Conservation (phyloP, 2,113 vertebrate species). For the Eurystomus gularis region DNA sequence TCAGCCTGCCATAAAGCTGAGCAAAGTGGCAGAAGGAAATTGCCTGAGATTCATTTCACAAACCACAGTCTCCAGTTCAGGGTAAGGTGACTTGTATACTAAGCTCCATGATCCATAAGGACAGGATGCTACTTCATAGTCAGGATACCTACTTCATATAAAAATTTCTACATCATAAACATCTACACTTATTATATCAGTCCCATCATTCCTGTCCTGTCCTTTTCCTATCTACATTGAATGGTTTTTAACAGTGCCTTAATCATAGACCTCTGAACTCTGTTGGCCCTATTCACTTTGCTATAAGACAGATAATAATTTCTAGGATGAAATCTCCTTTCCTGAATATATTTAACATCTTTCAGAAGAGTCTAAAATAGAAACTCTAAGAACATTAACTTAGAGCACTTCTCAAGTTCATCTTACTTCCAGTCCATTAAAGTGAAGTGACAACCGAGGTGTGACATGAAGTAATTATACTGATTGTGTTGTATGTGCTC, state of each 20-base stretch:
- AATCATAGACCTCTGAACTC: neutral
- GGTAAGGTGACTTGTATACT: neutral
- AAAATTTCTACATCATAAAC: neutral
- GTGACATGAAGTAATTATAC: constrained; percentile 49
- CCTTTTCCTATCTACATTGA: neutral
- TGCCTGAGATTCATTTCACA: neutral
- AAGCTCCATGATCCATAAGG: neutral
- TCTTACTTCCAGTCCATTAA: constrained; percentile 41
- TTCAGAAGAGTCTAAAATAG: constrained; percentile 35
- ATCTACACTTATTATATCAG: neutral
- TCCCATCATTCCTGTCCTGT: neutral
- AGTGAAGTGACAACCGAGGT: constrained; percentile 52
- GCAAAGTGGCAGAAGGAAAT: neutral
- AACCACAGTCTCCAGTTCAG: neutral
- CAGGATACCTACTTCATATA: neutral
- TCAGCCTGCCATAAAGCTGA: neutral
- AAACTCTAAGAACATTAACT: constrained; percentile 24
- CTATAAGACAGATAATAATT: neutral
- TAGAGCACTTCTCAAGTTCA: constrained; percentile 34
- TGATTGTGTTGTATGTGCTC: constrained; percentile 52
- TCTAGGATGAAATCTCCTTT: neutral
- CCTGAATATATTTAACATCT: neutral
- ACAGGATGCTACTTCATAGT: neutral
- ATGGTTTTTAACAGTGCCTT: neutral
- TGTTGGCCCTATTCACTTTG: neutral